Evolutionary conservation across 2,888 invertebrate species (phyloP).

Genomic region (Hemicrepidius hirtus): DNA sequence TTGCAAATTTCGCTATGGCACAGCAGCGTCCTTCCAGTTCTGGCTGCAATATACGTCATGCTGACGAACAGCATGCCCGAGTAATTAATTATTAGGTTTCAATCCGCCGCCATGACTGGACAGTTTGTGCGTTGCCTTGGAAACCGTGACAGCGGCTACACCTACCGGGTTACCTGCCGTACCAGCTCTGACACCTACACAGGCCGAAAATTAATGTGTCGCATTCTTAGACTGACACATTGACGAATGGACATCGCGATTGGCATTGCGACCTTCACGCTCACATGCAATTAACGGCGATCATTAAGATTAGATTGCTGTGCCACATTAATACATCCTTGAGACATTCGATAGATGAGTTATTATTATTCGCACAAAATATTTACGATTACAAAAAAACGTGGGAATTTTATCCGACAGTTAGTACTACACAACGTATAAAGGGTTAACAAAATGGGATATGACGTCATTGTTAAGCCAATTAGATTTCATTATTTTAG

Average conservation of each 20-base stretch:
- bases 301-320: constrained; percentile 48
- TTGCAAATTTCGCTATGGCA: constrained; percentile 24
- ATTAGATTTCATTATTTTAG: no score
- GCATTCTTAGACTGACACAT: constrained; percentile 58
- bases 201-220: constrained; percentile 60
- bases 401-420: no score
- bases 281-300: constrained; percentile 57
- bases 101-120: constrained; percentile 68
- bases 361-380: no score
- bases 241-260: constrained; percentile 57
- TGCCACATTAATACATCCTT: constrained; percentile 5
- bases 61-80: constrained; percentile 62
- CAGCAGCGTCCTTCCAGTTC: constrained; percentile 53
- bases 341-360: neutral
- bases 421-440: no score
- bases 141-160: constrained; percentile 67
- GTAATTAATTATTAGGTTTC: constrained; percentile 71
- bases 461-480: no score
- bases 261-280: constrained; percentile 58
- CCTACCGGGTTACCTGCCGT: constrained; percentile 67
- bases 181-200: constrained; percentile 63
- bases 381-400: no score
- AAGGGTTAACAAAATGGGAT: no score
- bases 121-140: constrained; percentile 66
- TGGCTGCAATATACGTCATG: constrained; percentile 61